A percentile compares a stretch with the other conserved stretches of the same genome.
Evolutionary conservation across 2,888 invertebrate genomes (phyloP).

Genomic region (Acleris emargana): DNA sequence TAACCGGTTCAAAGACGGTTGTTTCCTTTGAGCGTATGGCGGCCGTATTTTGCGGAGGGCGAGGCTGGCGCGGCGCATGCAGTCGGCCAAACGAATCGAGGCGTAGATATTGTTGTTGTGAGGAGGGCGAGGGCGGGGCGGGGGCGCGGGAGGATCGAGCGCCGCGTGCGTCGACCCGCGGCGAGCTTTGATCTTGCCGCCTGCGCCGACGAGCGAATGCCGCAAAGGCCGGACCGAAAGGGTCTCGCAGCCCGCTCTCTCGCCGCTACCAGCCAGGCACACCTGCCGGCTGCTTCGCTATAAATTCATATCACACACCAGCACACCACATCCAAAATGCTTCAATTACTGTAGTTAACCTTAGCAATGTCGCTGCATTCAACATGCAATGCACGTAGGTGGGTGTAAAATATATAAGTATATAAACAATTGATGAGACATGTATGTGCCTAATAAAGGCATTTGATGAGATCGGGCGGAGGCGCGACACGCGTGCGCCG

Average conservation of each 20-base stretch:
- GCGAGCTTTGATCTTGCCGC: conserved; percentile 70
- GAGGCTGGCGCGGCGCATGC: conserved; percentile 47
- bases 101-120: conserved; percentile 51
- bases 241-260: conserved; percentile 34
- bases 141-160: conserved; percentile 56
- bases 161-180: conserved; percentile 81
- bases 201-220: conserved; percentile 49
- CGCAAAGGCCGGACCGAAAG: conserved; percentile 49
- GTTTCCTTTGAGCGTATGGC: conserved; percentile 68
- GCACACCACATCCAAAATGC: neutral
- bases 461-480: conserved; percentile 23
- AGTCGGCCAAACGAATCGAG: conserved; percentile 60
- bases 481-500: conserved; percentile 31
- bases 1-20: conserved; percentile 72
- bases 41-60: conserved; percentile 67
- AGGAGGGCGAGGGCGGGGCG: conserved; percentile 48
- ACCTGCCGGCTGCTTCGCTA: conserved; percentile 47
- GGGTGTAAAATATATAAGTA: conserved; percentile 1
- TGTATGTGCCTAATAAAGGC: conserved; percentile 30
- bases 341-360: conserved; percentile 15
- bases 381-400: neutral
- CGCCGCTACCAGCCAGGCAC: conserved; percentile 50
- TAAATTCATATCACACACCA: conserved; percentile 25
- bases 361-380: neutral
- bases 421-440: conserved; percentile 30